phyloP scores from a whole-genome alignment of 2,113 vertebrate genomes.

The Ancistrus triradiatus region DNA sequence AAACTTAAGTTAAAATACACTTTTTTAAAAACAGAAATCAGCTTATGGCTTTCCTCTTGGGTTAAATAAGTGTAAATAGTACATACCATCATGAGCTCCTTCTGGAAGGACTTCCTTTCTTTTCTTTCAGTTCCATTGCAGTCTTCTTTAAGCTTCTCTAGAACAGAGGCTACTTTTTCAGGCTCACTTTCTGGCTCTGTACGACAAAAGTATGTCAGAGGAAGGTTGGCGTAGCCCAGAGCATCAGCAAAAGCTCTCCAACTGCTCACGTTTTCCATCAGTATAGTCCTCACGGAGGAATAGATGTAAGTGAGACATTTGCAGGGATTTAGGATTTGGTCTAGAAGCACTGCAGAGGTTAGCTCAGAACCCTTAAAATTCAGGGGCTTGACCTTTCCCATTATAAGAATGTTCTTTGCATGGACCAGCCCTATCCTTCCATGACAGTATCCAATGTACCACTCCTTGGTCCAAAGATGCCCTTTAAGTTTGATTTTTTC shows the following conservation, averaged over 20 bases:
- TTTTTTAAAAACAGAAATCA: no score
- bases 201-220: constrained; percentile 83
- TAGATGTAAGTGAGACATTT: constrained; percentile 98
- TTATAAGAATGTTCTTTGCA: constrained; percentile 86
- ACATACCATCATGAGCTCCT: constrained; percentile 90
- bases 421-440: constrained; percentile 88
- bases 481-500: constrained; percentile 90
- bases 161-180: constrained; percentile 85
- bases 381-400: constrained; percentile 80
- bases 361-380: constrained; percentile 82
- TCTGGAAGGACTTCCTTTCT: constrained; percentile 94
- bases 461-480: constrained; percentile 95
- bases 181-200: constrained; percentile 86
- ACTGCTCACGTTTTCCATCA: constrained; percentile 93
- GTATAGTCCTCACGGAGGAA: constrained; percentile 84
- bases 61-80: neutral
- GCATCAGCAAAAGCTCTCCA: constrained; percentile 90
- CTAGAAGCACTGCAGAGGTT: constrained; percentile 79
- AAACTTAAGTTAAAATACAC: neutral
- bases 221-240: constrained; percentile 81
- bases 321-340: constrained; percentile 88
- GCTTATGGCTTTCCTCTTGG: no score
- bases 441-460: constrained; percentile 94
- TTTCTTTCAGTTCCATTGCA: constrained; percentile 84
- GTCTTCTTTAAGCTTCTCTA: constrained; percentile 95